Base-by-base conservation (phyloP, 1,140 invertebrate species). In the Maconellicoccus hirsutus region DNA sequence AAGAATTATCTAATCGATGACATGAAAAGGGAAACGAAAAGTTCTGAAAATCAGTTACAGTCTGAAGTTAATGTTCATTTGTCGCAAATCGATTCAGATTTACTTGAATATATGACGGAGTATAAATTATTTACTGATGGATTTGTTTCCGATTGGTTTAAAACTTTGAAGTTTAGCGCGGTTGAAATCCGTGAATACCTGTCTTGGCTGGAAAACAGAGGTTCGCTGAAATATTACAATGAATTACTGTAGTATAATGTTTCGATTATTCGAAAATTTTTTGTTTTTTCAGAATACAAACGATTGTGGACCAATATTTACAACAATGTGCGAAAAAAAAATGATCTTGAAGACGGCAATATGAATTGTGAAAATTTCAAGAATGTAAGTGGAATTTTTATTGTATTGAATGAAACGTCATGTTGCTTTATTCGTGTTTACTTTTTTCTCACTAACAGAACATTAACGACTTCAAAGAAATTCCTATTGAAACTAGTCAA, bases 81-180 rank as follows among this genome's bases (percentile, higher is more conserved):
- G 21, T 66, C 61, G 22, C 61, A 66, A 23, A 23, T 66, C 16
- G 61, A 66, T 66, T 22, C 61, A 10, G 61, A 66, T 66, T 19
- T 66, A 8, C 10, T 66, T 12, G 61, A 66, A 4, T 66, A 66
- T 23, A 66, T 66, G 61, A 25, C 61, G 1, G 61, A 66, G 4
- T 66, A 23, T 19, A 66, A 66, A 66, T 66, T 66, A 26, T 66
- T 66, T 25, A 25, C 10, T 19, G 61, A 66, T 25, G 21, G 61
- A 4, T 66, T 66, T 16, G 61, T 66, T 16, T 6, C 19, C 2
- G 61, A 66, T 23, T 66, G 61, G 61, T 66, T 66, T 26, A 66
- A 66, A 66, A 66, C 61, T 2, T 66, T 66, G 2, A 23, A 12
- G 6, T 66, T 66, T 22, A 66, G 21, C 25, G 19, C 21, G 4